These are phyloP conservation scores for Stichopus chloronotus DNA, from an alignment of 35 echinoderm and acorn worm genomes.

Conservation along the genomic window DNA sequence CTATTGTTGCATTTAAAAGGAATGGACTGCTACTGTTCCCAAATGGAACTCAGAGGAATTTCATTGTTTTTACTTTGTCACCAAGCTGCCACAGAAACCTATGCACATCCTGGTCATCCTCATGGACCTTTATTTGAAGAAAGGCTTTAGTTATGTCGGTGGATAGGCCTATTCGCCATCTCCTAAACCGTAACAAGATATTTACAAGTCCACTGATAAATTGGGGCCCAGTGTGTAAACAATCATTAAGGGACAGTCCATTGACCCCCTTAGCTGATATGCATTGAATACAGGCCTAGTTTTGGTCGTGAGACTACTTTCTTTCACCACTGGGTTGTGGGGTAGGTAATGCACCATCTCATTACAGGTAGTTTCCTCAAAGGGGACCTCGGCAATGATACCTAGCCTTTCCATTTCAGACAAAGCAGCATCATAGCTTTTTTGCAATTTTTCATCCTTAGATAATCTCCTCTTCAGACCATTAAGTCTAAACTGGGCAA, in stretches of 20 bases:
- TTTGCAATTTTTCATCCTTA: conserved; percentile 27
- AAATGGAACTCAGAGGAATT: conserved; percentile 32
- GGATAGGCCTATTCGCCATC: conserved; percentile 46
- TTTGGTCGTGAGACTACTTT: conserved; percentile 51
- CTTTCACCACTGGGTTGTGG: conserved; percentile 55
- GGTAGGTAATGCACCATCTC: background rate
- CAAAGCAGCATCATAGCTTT: conserved; percentile 17
- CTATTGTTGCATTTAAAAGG: conserved; percentile 49
- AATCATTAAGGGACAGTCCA: conserved; percentile 52
- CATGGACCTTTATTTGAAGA: conserved; percentile 36
- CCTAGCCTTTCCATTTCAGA: conserved; percentile 47
- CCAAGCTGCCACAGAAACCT: conserved; percentile 4
- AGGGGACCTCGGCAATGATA: conserved; percentile 30
- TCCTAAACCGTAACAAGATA: conserved; percentile 47
- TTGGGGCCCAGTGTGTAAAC: conserved; percentile 39
- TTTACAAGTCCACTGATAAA: conserved; percentile 50
- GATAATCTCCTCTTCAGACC: conserved; percentile 17
- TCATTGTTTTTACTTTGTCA: conserved; percentile 49
- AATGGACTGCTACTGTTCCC: too few relatives aligned
- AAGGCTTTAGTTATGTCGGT: conserved; percentile 62
- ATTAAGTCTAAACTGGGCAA: conserved; percentile 35
- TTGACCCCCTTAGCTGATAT: conserved; percentile 45
- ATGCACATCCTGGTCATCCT: conserved; percentile 59
- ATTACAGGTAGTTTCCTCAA: conserved; percentile 19
- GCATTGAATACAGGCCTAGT: conserved; percentile 50